Conservation (phyloP, 2,888 invertebrate species). For the Cylloceria caligata region DNA sequence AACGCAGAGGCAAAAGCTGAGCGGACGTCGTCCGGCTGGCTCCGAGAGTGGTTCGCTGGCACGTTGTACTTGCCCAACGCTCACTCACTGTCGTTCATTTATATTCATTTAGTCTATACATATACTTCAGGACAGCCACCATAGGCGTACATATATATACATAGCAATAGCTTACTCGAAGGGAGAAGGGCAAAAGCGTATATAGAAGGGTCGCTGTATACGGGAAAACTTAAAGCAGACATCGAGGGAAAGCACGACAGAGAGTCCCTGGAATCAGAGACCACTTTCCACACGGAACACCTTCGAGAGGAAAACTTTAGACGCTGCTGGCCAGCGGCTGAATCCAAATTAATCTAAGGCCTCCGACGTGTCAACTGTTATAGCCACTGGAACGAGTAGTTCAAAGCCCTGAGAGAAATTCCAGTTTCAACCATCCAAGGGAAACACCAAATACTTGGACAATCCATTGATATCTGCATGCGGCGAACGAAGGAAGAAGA, state of each 20-base stretch:
- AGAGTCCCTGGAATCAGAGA: conserved; percentile 62
- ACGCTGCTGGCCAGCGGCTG: conserved; percentile 44
- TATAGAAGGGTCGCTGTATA: conserved; percentile 35
- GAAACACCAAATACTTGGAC: neutral
- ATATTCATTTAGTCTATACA: conserved; percentile 77
- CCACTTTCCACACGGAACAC: conserved; percentile 61
- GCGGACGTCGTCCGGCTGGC: conserved; percentile 53
- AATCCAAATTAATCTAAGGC: conserved; percentile 67
- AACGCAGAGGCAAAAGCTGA: conserved; percentile 24
- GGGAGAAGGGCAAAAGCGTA: conserved; percentile 35
- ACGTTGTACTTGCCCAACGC: conserved; percentile 61
- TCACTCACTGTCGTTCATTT: conserved; percentile 73
- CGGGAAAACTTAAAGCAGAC: conserved; percentile 50
- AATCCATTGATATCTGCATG: neutral
- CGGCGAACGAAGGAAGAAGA: neutral
- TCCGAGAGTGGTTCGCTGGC: conserved; percentile 58
- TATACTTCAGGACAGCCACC: neutral
- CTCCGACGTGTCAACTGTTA: conserved; percentile 38
- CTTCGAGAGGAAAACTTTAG: conserved; percentile 69
- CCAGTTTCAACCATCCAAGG: neutral
- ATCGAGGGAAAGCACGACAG: conserved; percentile 38
- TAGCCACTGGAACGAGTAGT: conserved; percentile 1
- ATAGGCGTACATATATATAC: conserved; percentile 15
- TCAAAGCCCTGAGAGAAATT: neutral
- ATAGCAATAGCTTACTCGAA: conserved; percentile 30